Base-by-base conservation (phyloP, 2,888 invertebrate species). In the Tanypteryx hageni region DNA sequence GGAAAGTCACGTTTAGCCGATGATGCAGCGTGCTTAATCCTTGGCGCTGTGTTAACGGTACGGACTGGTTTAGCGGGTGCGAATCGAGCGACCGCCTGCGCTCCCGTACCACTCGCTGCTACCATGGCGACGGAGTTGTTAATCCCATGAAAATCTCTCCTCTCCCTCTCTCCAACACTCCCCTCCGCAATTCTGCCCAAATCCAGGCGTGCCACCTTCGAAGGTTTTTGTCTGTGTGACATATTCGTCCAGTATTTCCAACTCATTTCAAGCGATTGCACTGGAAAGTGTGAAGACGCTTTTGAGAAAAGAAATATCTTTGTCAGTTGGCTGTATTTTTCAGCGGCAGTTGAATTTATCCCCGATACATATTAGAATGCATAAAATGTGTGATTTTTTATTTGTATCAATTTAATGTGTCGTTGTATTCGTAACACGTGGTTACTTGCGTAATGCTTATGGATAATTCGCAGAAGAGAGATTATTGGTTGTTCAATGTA, bases 11-110 rank as follows among this genome's bases (percentile, higher is more conserved):
- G 89, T 89, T 89, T 89, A 89, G 64, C 44, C 89, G 18, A 44
- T 89, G 89, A 89, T 89, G 89, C 64, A 89, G 64, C 16, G 44
- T 18, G 89, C 89, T 64, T 89, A 89, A 64, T 44, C 61, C 56
- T n/a, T 10, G 83, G 18, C 89, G 18, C 89, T 89, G 61, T 44
- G 89, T 89, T 89, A 89, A 89, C 89, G 89, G 89, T 89, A 89
- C 27, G 86, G 86, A 86, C 86, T 86, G 86, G 86, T 86, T 86
- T 56, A 59, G 58, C 86, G 86, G 27, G 27, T 22, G 57, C 14
- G 83, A 31, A 27, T 31, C 59, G 31, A 61, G 61, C 61, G 14
- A 27, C 86, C 31, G 13, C 86, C 16, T 61, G 59, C 22, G 31
- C 16, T 31, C 14, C 86, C 22, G 13, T 44, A 44, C 44, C 44